phyloP scores from a whole-genome alignment of 2,797 vertebrate species.

The Heliangelus exortis region DNA sequence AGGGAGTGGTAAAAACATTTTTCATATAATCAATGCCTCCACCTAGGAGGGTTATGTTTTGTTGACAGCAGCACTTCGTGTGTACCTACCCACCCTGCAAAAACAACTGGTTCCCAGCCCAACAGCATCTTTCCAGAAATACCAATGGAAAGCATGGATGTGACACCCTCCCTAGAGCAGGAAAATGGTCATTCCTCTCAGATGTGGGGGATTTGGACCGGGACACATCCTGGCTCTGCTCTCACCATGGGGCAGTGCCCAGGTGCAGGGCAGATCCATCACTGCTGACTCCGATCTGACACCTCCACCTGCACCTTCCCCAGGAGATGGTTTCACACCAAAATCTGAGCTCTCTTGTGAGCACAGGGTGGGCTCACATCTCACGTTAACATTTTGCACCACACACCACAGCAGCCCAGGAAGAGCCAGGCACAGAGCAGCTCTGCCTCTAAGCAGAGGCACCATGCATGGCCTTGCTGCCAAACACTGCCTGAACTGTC shows the following conservation, averaged over 20 bases:
- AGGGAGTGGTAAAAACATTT: conserved; percentile 51
- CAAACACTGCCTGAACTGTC: background rate
- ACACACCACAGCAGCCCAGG: fast-evolving
- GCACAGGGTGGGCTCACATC: background rate
- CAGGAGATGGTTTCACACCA: no score
- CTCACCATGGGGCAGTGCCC: no score
- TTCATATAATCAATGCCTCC: conserved; percentile 25
- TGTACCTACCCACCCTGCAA: background rate
- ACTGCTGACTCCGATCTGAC: no score
- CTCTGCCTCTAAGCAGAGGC: background rate
- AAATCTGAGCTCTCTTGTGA: background rate
- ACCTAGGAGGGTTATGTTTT: conserved; percentile 5
- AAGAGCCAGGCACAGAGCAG: background rate
- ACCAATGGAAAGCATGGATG: background rate
- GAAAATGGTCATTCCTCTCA: background rate
- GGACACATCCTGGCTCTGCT: no score
- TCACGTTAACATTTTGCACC: no score
- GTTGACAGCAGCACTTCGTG: background rate
- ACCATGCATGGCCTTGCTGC: background rate
- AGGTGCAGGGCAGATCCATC: no score
- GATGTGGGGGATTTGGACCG: background rate
- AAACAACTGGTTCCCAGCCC: background rate
- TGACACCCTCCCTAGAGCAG: background rate
- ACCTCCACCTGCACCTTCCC: no score
- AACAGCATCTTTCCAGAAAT: background rate